Base-by-base conservation (phyloP, 1,140 invertebrate genomes). In the Physella acuta region DNA sequence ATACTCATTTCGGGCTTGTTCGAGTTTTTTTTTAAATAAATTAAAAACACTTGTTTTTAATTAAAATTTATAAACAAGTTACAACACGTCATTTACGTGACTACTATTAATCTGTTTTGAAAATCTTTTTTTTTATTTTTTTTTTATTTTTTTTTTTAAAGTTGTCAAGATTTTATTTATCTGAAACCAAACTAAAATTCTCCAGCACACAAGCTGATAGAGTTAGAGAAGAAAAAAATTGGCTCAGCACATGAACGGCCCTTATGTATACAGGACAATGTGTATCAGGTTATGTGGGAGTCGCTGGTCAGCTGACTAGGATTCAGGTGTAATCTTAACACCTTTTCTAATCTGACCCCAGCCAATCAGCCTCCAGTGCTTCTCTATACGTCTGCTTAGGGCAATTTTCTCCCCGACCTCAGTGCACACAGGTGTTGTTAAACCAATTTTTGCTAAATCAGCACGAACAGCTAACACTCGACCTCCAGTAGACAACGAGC, bases 361-460 rank as follows among this genome's bases (percentile, higher is more conserved):
- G 5, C 80, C 80, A 71, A 82, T 82, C 73, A 82, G 79, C 66
- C 97, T 92, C 97, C 98, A 99, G 89, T 99, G 97, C 83, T 99
- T 98, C 76, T 99, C 98, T 52, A 99, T 94, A 86, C 97, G 90
- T 81, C 98, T 89, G 84, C 95, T 98, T 2, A 99, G 88, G 14
- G 98, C 97, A 79, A 99, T 98, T 84, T 99, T 99, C 83, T 99
- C 97, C 66, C 94, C 94, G 71, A 98, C 91, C 87, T 99, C 97
- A 33, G 97, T 99, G 83, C 98, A 99, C 0, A 99, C 98, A 2
- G 98, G 98, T 86, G 93, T 96, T 20, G 94, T 98, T 31, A 99
- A 88, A 51, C 92, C 91, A 70, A 99, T 98, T 85, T 99, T 99
- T 3, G 97, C 97, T 83, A 99, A 91, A 91, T 99, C 97, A 76